Conservation (phyloP, 2,113 vertebrate species). For the Microcebus griseorufus region DNA sequence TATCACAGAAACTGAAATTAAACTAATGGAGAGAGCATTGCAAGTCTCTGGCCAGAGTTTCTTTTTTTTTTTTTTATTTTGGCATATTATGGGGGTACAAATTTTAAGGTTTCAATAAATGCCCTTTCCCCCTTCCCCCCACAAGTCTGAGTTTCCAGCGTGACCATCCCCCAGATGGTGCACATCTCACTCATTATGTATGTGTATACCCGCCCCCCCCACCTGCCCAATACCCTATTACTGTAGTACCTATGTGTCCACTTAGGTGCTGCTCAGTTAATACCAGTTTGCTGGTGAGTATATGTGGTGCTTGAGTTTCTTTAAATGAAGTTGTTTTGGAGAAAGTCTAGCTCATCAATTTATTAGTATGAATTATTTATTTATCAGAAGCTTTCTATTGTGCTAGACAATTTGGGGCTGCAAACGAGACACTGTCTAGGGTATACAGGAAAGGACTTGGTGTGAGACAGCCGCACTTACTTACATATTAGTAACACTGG, state of each 20-base stretch:
- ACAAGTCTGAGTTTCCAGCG: no score
- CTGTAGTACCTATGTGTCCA: no score
- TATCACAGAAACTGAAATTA: not conserved
- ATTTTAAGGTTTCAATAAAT: no score
- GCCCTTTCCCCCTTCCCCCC: no score
- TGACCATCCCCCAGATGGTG: no score
- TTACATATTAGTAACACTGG: not conserved
- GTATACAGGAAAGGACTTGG: not conserved
- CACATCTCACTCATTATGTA: no score
- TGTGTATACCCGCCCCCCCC: no score
- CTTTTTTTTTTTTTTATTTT: not conserved
- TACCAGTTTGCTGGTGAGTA: no score
- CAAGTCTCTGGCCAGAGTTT: not conserved
- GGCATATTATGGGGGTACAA: no score
- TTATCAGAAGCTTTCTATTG: not conserved
- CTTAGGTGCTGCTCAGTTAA: no score
- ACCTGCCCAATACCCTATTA: no score
- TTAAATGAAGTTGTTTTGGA: slow-evolving; percentile 1
- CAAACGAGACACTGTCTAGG: not conserved
- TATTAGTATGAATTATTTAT: slow-evolving; percentile 1
- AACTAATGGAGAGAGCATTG: not conserved
- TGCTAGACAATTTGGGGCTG: not conserved
- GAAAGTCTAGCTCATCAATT: not conserved
- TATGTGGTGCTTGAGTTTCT: not conserved
- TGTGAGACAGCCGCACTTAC: not conserved